A percentile compares a stretch with the other conserved stretches of the same genome.
These are phyloP conservation scores for Lamprotornis superbus DNA, from an alignment of 2,113 vertebrate genomes.

Conservation along the genomic window DNA sequence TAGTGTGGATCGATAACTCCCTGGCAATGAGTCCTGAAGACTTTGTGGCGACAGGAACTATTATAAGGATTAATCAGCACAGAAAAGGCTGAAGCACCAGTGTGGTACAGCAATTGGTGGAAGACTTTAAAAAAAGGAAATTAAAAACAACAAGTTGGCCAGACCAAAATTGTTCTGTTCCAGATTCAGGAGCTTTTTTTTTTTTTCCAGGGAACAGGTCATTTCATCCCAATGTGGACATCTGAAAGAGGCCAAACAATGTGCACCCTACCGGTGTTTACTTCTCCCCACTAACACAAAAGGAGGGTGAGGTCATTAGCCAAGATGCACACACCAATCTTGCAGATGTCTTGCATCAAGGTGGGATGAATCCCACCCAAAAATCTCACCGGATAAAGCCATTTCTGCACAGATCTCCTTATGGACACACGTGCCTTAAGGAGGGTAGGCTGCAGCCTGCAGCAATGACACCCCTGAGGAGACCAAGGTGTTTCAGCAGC, in stretches of 20 bases:
- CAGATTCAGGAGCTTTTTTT: background rate
- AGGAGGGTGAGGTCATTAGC: conserved; percentile 9
- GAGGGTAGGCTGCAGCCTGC: background rate
- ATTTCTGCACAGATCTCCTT: background rate
- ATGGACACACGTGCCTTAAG: background rate
- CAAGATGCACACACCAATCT: background rate
- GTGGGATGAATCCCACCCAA: background rate
- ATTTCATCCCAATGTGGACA: background rate
- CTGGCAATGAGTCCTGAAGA: background rate
- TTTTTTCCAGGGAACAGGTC: background rate
- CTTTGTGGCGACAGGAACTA: background rate
- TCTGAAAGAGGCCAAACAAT: background rate
- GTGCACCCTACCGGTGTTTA: background rate
- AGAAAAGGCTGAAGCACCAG: background rate
- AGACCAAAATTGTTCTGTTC: background rate
- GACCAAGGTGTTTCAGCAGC: background rate
- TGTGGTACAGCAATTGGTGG: background rate
- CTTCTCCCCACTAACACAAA: background rate
- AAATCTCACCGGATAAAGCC: background rate
- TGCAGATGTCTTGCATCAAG: background rate
- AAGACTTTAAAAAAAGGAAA: background rate
- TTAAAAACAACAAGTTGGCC: background rate
- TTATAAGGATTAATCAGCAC: background rate
- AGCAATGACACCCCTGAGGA: background rate
- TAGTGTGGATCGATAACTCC: background rate